A percentile compares a stretch with the other conserved stretches of the same genome.
phyloP scores from a whole-genome alignment of 2,113 vertebrate genomes.

The Lichenostomus cassidix region DNA sequence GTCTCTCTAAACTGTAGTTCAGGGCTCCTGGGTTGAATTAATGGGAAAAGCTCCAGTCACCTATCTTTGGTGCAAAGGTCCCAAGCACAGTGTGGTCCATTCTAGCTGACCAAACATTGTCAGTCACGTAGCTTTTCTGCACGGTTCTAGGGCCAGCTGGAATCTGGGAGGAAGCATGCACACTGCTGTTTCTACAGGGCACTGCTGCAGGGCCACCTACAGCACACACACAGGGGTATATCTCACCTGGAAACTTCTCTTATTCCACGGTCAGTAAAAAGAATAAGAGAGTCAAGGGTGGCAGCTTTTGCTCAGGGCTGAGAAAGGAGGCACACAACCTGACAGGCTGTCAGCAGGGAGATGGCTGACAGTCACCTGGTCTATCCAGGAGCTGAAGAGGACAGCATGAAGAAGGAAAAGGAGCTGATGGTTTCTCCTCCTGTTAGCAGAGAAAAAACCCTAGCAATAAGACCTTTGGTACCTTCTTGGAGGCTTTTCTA shows the following conservation, averaged over 20 bases:
- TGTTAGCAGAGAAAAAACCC: background rate
- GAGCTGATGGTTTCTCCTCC: background rate
- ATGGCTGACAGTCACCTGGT: background rate
- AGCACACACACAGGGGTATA: background rate
- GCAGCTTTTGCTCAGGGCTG: background rate
- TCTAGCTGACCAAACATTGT: background rate
- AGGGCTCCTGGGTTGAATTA: background rate
- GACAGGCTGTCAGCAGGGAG: background rate
- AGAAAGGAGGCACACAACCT: rapidly evolving
- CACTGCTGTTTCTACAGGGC: background rate
- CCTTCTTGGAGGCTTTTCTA: background rate
- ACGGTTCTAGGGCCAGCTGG: background rate
- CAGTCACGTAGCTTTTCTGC: rapidly evolving
- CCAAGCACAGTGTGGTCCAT: background rate
- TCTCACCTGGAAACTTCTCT: background rate
- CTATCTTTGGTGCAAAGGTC: background rate
- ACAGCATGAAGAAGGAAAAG: background rate
- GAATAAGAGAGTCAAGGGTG: background rate
- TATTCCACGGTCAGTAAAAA: background rate
- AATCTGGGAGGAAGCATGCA: background rate
- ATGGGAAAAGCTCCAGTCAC: background rate
- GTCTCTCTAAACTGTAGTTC: background rate
- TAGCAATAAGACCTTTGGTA: background rate
- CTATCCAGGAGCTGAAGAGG: background rate
- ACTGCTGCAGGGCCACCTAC: background rate